phyloP scores from a whole-genome alignment of 2,113 vertebrate species.

The Acinonyx jubatus region DNA sequence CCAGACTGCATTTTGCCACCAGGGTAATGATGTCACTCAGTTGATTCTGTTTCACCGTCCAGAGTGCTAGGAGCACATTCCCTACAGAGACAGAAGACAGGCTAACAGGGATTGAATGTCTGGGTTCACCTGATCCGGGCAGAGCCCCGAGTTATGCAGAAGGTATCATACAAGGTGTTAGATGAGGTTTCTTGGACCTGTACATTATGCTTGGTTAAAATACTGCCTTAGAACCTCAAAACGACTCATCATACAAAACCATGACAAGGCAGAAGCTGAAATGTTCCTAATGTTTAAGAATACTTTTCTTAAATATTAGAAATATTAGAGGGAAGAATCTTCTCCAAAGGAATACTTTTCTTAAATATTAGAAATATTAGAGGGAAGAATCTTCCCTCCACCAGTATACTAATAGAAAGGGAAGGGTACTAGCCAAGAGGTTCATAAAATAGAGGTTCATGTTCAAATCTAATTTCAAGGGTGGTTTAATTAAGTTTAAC shows the following conservation, averaged over 20 bases:
- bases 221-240: background rate
- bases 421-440: background rate
- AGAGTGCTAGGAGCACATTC: constrained; percentile 57
- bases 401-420: background rate
- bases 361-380: too few relatives aligned
- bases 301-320: background rate
- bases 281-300: background rate
- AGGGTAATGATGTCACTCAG: constrained; percentile 60
- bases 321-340: too few relatives aligned
- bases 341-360: too few relatives aligned
- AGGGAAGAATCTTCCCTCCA: background rate
- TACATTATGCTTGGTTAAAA: background rate
- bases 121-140: background rate
- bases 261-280: background rate
- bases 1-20: constrained; percentile 66
- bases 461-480: background rate
- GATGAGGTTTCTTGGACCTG: background rate
- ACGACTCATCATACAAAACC: background rate
- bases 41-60: constrained; percentile 49
- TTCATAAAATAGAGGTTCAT: background rate
- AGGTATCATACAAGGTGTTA: background rate
- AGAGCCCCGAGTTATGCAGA: background rate
- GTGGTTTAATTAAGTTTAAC: background rate
- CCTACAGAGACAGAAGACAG: constrained; percentile 18
- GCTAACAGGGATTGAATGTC: background rate